These are phyloP conservation scores for Eupithecia abbreviata DNA, from an alignment of 2,888 invertebrate genomes.

Conservation along the genomic window DNA sequence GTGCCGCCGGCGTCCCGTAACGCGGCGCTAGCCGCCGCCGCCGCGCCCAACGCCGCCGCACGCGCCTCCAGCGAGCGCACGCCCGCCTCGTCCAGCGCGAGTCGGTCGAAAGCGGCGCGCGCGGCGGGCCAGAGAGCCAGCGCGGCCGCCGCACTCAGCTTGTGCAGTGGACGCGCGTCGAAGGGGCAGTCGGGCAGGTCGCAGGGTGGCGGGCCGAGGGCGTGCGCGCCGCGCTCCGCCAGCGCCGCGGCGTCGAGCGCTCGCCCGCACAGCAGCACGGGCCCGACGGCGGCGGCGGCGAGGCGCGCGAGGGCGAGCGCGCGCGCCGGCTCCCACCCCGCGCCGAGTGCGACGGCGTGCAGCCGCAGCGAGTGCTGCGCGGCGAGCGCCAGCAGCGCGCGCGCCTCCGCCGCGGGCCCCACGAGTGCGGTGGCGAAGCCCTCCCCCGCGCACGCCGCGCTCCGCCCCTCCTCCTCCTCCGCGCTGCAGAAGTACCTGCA, in stretches of 20 bases:
- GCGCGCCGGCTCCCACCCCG: constrained; percentile 27
- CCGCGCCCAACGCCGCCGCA: constrained; percentile 46
- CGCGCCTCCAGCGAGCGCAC: constrained; percentile 38
- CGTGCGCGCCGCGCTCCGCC: constrained; percentile 21
- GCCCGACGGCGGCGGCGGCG: not conserved
- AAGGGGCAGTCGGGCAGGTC: constrained; percentile 59
- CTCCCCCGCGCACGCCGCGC: not conserved
- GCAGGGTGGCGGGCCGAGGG: constrained; percentile 68
- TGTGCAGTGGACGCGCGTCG: constrained; percentile 67
- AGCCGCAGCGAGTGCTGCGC: not conserved
- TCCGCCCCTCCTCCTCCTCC: not conserved
- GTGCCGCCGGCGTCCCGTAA: constrained; percentile 37
- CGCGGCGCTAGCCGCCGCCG: constrained; percentile 50
- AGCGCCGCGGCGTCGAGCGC: constrained; percentile 42
- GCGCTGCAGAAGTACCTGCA: constrained; percentile 24
- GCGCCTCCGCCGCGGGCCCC: constrained; percentile 47
- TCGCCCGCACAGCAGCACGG: constrained; percentile 56
- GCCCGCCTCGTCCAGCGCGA: constrained; percentile 52
- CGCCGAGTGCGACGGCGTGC: constrained; percentile 7
- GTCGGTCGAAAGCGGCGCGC: constrained; percentile 58
- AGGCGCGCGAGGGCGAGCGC: constrained; percentile 30
- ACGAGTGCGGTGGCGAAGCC: constrained; percentile 80
- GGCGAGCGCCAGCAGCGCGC: constrained; percentile 42
- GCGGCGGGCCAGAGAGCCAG: constrained; percentile 61
- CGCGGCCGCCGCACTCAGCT: constrained; percentile 62